phyloP scores from a whole-genome alignment of 2,797 vertebrate genomes.

The Silurus aristotelis region DNA sequence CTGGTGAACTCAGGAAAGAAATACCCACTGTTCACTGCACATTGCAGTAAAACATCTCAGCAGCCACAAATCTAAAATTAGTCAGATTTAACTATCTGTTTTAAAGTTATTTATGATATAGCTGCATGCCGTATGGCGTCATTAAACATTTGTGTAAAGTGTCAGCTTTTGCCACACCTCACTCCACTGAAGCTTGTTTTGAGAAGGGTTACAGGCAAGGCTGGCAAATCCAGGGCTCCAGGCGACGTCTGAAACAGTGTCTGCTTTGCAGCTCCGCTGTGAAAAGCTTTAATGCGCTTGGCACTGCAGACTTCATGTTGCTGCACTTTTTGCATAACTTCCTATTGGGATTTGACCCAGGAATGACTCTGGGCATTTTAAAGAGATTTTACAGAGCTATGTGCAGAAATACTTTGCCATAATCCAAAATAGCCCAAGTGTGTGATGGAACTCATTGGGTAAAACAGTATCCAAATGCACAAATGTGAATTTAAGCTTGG shows the following conservation, averaged over 20 bases:
- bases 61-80: slow-evolving; percentile 35
- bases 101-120: slow-evolving; percentile 37
- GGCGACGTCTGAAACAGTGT: slow-evolving; percentile 67
- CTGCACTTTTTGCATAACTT: slow-evolving; percentile 67
- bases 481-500: slow-evolving; percentile 28
- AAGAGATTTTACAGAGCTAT: slow-evolving; percentile 42
- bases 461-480: slow-evolving; percentile 11
- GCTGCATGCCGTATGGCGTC: slow-evolving; percentile 9
- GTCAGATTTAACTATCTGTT: slow-evolving; percentile 34
- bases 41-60: slow-evolving; percentile 26
- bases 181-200: slow-evolving; percentile 62
- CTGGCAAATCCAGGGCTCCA: slow-evolving; percentile 64
- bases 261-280: slow-evolving; percentile 59
- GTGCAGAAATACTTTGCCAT: slow-evolving; percentile 49
- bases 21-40: slow-evolving; percentile 42
- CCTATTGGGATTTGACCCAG: slow-evolving; percentile 59
- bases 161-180: slow-evolving; percentile 43
- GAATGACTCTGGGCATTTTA: slow-evolving; percentile 53
- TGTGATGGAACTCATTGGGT: slow-evolving; percentile 39
- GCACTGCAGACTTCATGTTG: slow-evolving; percentile 65
- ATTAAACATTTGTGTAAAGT: slow-evolving; percentile 54
- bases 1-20: slow-evolving; percentile 46
- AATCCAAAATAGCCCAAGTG: slow-evolving; percentile 48
- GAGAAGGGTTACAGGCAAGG: slow-evolving; percentile 64
- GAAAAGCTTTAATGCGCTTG: slow-evolving; percentile 68